Base-by-base conservation (phyloP, 1,140 invertebrate species). In the Drosophila bifasciata region DNA sequence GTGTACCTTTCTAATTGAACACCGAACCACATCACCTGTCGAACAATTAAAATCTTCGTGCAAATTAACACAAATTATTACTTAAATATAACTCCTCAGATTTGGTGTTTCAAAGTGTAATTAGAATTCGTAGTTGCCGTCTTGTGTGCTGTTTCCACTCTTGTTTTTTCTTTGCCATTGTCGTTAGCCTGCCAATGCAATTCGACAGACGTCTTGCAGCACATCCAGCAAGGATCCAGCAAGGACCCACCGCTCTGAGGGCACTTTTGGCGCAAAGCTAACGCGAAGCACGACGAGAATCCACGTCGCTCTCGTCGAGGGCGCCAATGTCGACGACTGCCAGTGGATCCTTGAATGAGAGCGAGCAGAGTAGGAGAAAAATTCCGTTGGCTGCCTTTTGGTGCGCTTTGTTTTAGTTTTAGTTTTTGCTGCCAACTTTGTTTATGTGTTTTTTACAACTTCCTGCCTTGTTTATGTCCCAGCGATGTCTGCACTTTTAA, bases 401-500 rank as follows among this genome's bases (percentile, higher is more conserved):
- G 39, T 21, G 19, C 17, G 36, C 48, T 75, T 75, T 78, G 75
- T 78, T 78, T 75, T 78, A 69, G 74, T 74, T 74, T 59, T 45
- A 36, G 32, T 36, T 36, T 64, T 46, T 55, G 53, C 67, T 66
- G 58, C 51, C 60, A 70, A 74, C 63, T 69, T 69, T 78, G 57
- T 71, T 57, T 75, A 70, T 64, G 56, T 58, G 60, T 74, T 77
- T 78, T 78, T 66, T 78, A 60, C 72, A 66, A 78, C 76, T 76
- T 76, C 68, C 60, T 71, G 72, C 66, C 76, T 78, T 78, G 72
- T 71, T 78, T 71, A 76, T 76, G 76, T 78, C 57, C 55, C 67
- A 58, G 52, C 72, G 61, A 71, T 51, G 76, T 78, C 76, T 76
- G 76, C 72, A 78, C 76, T 78, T 78, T 78, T 78, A 78, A 78